Evolutionary conservation across 2,888 invertebrate genomes (phyloP).

Genomic region (Pseudococcus longispinus): DNA sequence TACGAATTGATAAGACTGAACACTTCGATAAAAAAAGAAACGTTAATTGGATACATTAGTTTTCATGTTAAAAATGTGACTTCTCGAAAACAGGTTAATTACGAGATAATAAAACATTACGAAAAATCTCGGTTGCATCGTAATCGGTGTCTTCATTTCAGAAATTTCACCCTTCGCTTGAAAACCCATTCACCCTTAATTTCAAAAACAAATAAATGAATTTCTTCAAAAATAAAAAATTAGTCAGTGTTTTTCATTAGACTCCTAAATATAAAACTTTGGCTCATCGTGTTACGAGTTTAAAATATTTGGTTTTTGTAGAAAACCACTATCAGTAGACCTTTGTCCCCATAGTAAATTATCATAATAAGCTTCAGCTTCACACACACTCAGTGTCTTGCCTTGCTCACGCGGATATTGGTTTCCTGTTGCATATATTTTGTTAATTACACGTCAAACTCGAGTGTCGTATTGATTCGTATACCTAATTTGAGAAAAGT

Average conservation of each 20-base stretch:
- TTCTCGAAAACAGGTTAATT: not conserved
- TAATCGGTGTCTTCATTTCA: no score
- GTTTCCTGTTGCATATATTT: slow-evolving; percentile 35
- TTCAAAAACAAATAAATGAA: not conserved
- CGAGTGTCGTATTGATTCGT: not conserved
- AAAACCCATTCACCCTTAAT: no score
- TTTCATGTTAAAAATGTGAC: not conserved
- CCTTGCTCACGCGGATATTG: slow-evolving; percentile 17
- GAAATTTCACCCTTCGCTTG: no score
- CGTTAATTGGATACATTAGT: not conserved
- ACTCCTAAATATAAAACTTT: not conserved
- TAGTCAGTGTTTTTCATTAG: not conserved
- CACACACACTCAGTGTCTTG: not conserved
- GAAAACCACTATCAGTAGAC: slow-evolving; percentile 5
- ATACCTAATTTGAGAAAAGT: not conserved
- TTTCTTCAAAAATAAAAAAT: not conserved
- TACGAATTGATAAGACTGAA: not conserved
- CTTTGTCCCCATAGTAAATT: slow-evolving; percentile 2
- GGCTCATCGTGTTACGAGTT: not conserved
- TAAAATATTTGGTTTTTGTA: not conserved
- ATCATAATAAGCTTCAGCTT: not conserved
- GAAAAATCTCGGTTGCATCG: not conserved
- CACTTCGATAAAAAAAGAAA: not conserved
- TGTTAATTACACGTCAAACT: not conserved
- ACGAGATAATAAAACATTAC: not conserved